These are phyloP conservation scores for Nibea albiflora DNA, from an alignment of 2,113 vertebrate species.

Conservation along the genomic window DNA sequence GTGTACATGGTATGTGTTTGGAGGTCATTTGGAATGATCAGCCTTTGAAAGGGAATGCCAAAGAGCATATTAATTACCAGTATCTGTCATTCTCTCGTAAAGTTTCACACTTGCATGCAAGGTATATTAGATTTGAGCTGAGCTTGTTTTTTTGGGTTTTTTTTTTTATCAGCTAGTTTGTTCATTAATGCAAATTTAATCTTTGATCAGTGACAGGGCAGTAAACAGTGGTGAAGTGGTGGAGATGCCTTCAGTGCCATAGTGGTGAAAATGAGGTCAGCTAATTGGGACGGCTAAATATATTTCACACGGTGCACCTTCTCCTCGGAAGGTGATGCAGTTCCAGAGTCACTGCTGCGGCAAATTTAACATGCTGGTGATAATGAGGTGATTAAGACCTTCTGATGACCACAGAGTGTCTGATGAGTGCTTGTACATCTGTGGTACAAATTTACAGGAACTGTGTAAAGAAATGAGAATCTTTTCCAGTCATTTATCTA, in stretches of 20 bases:
- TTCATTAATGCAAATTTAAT: constrained; percentile 44
- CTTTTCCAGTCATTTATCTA: neutral
- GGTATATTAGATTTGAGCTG: constrained; percentile 12
- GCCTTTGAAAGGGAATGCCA: neutral
- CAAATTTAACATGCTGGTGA: constrained; percentile 46
- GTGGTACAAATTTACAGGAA: neutral
- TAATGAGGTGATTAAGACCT: constrained; percentile 48
- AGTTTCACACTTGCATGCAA: neutral
- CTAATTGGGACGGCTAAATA: constrained; percentile 86
- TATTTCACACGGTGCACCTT: constrained; percentile 75
- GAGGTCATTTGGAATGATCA: neutral
- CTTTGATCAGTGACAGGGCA: constrained; percentile 56
- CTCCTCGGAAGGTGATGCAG: constrained; percentile 64
- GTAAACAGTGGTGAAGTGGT: constrained; percentile 52
- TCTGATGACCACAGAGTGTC: constrained; percentile 35
- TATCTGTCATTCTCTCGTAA: neutral
- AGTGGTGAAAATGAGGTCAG: constrained; percentile 79
- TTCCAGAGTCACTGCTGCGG: constrained; percentile 39
- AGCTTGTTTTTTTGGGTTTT: neutral
- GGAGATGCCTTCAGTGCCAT: constrained; percentile 55
- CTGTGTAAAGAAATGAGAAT: neutral
- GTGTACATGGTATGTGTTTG: neutral
- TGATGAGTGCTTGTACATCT: neutral
- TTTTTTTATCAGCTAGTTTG: constrained; percentile 1
- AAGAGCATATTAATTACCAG: neutral